Evolutionary conservation across 2,113 vertebrate species (phyloP), one percentile per base, ranked within the genome.

Genomic region (Arvicanthis niloticus): DNA sequence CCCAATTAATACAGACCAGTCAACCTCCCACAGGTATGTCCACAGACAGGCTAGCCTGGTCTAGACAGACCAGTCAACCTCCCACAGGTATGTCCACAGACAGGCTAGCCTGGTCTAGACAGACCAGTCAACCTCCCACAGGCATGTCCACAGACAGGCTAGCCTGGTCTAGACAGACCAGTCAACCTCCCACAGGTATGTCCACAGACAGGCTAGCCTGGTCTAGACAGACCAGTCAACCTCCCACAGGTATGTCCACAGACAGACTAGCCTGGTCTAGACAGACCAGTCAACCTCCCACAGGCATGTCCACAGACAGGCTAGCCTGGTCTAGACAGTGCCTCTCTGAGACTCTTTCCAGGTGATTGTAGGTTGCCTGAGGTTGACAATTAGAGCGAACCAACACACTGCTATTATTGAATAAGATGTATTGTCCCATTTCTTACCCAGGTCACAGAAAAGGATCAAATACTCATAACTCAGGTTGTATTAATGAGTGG

Each of bases 351-450:
- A 34, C 82, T 65, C 40, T 58, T 62, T 67, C 60, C 15, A 45
- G 7, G 58, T 19, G 16, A 65, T 19, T 62, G 15, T 45, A 65
- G 40, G 60, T 85, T 65, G 40, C 42, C n/a, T 62, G 29, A 6
- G 12, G 82, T 65, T 10, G 26, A 67, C 60, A 85, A 19, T 65
- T 42, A 45, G 42, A 48, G 45, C 2, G 31, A 45, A 17, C 58
- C 58, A 85, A 2, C 81, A 84, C 62, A 16, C 3, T 13, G 10
- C 65, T 31, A 42, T 90, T 80, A 88, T 5, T 91, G 45, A 65
- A 21, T 89, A 78, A 89, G 67, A 89, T 88, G 62, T 51, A 56
- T 82, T 88, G 90, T 92, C 22, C 87, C 67, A 5, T 88, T n/a
- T 92, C 76, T 92, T 97, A 51, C 42, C 10, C 34, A 40, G 21